phyloP scores from a whole-genome alignment of 2,888 invertebrate species.

The Clostera curtula region DNA sequence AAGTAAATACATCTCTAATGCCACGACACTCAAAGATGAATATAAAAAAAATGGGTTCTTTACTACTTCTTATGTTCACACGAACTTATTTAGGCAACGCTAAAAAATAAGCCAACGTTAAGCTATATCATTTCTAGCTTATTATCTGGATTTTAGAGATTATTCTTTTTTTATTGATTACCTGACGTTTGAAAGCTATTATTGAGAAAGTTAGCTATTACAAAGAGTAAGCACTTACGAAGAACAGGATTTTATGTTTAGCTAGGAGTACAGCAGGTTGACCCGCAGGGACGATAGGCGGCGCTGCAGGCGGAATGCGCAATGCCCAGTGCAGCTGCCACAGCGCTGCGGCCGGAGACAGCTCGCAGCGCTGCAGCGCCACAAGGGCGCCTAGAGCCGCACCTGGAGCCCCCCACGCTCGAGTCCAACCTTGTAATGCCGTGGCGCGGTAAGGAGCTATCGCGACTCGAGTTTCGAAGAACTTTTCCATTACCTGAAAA shows the following conservation, averaged over 20 bases:
- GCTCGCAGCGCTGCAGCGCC: constrained; percentile 83
- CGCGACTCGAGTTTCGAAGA: constrained; percentile 92
- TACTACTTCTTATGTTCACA: no score
- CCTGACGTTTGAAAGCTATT: no score
- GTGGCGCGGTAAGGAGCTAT: constrained; percentile 94
- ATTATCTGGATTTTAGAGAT: no score
- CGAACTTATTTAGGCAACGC: no score
- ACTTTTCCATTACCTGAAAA: constrained; percentile 88
- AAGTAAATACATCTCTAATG: no score
- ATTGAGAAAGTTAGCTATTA: not conserved
- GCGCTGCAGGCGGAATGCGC: constrained; percentile 91
- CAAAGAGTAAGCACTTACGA: constrained; percentile 76
- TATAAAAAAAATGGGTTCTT: no score
- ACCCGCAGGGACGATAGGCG: constrained; percentile 92
- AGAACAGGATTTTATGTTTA: constrained; percentile 92
- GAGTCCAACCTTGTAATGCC: constrained; percentile 89
- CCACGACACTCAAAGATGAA: no score
- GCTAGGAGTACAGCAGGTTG: constrained; percentile 90
- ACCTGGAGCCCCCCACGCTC: constrained; percentile 87
- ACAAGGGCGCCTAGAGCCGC: constrained; percentile 94
- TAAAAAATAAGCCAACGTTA: no score
- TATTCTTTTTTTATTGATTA: no score
- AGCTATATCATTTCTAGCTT: no score
- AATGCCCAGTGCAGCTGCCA: constrained; percentile 96
- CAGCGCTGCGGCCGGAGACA: constrained; percentile 76